Percentiles rank a stretch among this genome's conserved stretches.
Conservation (phyloP, 2,797 vertebrate species). For the Florisuga fusca region DNA sequence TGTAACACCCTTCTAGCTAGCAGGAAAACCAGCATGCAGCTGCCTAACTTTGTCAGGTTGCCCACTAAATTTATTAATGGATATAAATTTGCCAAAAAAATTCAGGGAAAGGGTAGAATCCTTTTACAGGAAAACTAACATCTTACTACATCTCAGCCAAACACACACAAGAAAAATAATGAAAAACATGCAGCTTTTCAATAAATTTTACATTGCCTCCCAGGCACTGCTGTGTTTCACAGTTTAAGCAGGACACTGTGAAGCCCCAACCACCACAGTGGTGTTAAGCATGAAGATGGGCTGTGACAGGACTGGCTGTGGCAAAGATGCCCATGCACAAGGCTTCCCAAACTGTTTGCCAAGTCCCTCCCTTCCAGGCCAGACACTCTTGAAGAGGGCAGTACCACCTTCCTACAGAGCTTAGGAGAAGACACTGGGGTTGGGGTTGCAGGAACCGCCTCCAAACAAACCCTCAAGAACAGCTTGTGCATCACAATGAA, state of each 20-base stretch:
- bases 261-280: background rate
- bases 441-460: background rate
- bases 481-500: accelerated
- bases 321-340: accelerated
- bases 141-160: conserved; percentile 12
- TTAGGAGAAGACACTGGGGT: accelerated
- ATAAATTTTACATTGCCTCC: background rate
- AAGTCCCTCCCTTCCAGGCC: background rate
- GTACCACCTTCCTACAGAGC: accelerated
- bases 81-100: conserved; percentile 2
- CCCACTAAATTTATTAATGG: conserved; percentile 28
- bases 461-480: accelerated
- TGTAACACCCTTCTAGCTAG: background rate
- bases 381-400: accelerated
- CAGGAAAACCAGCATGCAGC: background rate
- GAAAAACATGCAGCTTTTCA: background rate
- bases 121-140: background rate
- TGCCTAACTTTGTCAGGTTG: conserved; percentile 41
- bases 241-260: background rate
- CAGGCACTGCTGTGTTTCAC: background rate
- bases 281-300: background rate
- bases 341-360: background rate
- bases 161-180: background rate
- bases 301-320: background rate
- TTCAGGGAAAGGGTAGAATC: background rate